These are phyloP conservation scores for Pipistrellus pygmaeus DNA, from an alignment of 2,797 vertebrate species.

Conservation along the genomic window DNA sequence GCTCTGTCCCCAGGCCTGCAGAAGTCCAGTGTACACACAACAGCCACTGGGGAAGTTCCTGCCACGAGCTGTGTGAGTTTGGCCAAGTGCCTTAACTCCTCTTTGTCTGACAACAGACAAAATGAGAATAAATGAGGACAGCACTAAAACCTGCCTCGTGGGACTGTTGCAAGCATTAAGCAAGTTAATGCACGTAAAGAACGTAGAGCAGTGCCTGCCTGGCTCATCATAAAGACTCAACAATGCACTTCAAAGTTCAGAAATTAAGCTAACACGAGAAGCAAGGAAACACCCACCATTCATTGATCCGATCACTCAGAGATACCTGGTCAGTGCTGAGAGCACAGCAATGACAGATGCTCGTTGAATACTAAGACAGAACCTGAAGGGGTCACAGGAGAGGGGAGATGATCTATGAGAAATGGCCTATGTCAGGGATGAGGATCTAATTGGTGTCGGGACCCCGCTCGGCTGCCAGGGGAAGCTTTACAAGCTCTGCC, in stretches of 20 bases:
- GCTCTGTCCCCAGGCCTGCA: background rate
- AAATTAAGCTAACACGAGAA: background rate
- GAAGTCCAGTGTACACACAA: background rate
- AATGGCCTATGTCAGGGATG: fast-evolving
- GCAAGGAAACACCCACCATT: background rate
- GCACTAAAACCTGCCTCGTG: background rate
- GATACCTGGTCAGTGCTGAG: background rate
- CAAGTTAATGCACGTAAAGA: background rate
- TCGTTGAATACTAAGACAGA: background rate
- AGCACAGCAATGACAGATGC: fast-evolving
- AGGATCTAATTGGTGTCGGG: fast-evolving
- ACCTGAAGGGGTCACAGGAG: fast-evolving
- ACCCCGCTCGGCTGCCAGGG: fast-evolving
- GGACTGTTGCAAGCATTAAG: background rate
- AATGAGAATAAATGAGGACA: background rate
- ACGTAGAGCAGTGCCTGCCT: background rate
- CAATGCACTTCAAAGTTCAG: background rate
- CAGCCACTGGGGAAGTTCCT: background rate
- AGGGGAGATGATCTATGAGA: fast-evolving
- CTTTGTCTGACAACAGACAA: background rate
- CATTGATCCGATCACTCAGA: background rate
- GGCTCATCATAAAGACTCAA: background rate
- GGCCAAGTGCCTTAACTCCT: background rate
- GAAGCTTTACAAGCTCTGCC: background rate
- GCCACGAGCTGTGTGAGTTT: background rate